phyloP scores from a whole-genome alignment of 2,888 invertebrate species.

The Priapulus caudatus region DNA sequence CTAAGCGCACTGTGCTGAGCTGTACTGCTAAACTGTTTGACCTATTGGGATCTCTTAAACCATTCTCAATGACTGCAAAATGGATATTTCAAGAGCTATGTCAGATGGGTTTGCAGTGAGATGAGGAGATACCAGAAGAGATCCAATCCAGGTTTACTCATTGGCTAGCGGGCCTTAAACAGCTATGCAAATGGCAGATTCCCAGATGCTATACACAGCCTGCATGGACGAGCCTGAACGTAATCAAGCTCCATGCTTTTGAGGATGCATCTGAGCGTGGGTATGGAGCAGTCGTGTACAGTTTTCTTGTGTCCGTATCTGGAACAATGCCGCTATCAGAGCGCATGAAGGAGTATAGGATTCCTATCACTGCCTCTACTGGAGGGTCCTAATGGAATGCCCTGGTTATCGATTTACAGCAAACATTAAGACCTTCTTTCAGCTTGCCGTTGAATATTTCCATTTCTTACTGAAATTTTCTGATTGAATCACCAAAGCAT shows the following conservation, averaged over 20 bases:
- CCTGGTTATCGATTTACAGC: no score
- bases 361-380: no score
- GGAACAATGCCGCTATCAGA: no score
- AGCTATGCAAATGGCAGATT: not conserved
- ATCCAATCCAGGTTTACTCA: not conserved
- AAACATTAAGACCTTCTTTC: no score
- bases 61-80: not conserved
- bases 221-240: not conserved
- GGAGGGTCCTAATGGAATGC: no score
- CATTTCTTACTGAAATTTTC: no score
- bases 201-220: not conserved
- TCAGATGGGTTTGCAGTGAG: not conserved
- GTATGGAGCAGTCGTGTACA: slow-evolving; percentile 1
- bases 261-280: not conserved
- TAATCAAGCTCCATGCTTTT: not conserved
- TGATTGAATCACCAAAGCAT: no score
- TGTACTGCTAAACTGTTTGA: not conserved
- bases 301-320: no score
- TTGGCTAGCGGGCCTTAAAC: not conserved
- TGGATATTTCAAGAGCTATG: not conserved
- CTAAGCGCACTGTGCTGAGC: not conserved
- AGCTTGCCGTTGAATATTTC: no score
- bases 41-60: not conserved
- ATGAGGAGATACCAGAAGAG: not conserved
- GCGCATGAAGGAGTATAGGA: no score